Evolutionary conservation across 2,888 invertebrate genomes (phyloP).

Genomic region (Buathra laborator): DNA sequence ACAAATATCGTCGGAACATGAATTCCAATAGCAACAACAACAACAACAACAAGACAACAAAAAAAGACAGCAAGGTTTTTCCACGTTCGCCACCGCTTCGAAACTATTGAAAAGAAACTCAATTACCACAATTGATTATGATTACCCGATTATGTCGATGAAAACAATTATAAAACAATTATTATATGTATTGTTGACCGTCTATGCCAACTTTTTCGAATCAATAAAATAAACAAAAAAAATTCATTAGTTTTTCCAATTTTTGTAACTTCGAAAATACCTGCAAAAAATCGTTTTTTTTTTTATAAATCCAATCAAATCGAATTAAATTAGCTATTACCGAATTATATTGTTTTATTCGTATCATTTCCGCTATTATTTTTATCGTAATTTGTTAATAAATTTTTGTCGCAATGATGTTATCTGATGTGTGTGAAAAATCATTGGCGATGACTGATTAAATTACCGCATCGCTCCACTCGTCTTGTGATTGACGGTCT

Average conservation of each 20-base stretch:
- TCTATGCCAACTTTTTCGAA: not conserved
- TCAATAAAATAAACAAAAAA: conserved; percentile 14
- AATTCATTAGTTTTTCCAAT: not conserved
- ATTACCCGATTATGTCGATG: not conserved
- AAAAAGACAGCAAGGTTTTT: not conserved
- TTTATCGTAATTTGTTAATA: conserved; percentile 9
- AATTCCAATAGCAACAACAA: not conserved
- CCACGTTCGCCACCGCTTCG: not conserved
- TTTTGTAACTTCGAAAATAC: not conserved
- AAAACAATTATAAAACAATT: not conserved
- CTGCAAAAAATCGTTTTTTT: not conserved
- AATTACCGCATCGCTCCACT: conserved; percentile 8
- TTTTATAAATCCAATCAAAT: not conserved
- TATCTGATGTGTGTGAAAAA: not conserved
- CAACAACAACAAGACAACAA: not conserved
- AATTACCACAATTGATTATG: not conserved
- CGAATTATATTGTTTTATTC: not conserved
- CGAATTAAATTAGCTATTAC: not conserved
- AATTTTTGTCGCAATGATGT: not conserved
- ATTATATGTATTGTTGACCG: not conserved
- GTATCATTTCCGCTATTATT: not conserved
- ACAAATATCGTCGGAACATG: not conserved
- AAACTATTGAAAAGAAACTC: not conserved
- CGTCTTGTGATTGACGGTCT: conserved; percentile 34
- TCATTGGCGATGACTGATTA: not conserved